Conservation (phyloP, 2,888 invertebrate genomes). For the Leptopilina myrica region DNA sequence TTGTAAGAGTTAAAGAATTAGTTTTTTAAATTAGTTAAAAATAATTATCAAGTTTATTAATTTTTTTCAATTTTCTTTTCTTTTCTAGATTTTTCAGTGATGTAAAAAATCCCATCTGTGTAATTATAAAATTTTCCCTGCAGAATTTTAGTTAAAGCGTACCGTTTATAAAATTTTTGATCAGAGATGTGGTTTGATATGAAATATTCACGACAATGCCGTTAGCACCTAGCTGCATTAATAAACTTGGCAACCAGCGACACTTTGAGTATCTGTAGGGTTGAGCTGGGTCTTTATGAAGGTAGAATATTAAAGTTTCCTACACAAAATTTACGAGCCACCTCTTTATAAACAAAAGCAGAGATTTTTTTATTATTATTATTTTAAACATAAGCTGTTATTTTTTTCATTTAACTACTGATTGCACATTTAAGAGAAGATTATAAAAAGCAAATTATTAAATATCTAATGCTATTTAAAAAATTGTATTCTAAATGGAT, state of each 20-base stretch:
- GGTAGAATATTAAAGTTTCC: constrained; percentile 3
- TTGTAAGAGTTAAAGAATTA: too few relatives aligned
- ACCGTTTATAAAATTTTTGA: neutral
- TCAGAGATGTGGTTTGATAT: neutral
- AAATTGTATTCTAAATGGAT: too few relatives aligned
- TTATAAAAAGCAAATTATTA: neutral
- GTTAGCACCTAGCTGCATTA: constrained; percentile 11
- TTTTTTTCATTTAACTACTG: neutral
- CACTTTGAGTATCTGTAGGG: neutral
- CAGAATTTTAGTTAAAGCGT: neutral
- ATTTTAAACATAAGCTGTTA: neutral
- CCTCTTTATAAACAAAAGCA: neutral
- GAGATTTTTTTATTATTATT: constrained; percentile 2
- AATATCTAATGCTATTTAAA: too few relatives aligned
- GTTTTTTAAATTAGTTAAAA: too few relatives aligned
- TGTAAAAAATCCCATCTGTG: too few relatives aligned
- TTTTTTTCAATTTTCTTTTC: too few relatives aligned
- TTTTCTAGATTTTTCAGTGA: too few relatives aligned
- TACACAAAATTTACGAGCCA: constrained; percentile 22
- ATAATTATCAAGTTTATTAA: too few relatives aligned
- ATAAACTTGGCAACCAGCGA: constrained; percentile 11
- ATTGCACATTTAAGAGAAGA: neutral
- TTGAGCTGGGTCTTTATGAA: constrained; percentile 8
- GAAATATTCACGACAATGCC: constrained; percentile 1
- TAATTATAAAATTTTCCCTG: neutral